Conservation (phyloP, 2,797 vertebrate species). For the Enteromius fasciolatus region DNA sequence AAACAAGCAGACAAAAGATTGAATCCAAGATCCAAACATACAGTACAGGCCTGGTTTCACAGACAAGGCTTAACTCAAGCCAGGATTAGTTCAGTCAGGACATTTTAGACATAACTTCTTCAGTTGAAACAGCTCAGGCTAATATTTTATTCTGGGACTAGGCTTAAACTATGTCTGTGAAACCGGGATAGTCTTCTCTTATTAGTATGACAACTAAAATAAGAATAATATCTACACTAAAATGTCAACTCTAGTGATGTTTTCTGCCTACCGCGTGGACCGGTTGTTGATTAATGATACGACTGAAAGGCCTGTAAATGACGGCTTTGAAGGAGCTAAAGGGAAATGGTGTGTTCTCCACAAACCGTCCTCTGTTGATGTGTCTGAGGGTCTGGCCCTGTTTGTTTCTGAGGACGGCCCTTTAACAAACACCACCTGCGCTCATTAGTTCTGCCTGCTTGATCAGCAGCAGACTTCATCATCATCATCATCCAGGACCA, state of each 20-base stretch:
- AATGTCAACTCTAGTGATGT: neutral
- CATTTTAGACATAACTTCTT: too few relatives aligned
- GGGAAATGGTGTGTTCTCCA: neutral
- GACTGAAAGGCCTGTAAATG: neutral
- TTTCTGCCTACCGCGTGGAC: neutral
- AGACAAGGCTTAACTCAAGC: too few relatives aligned
- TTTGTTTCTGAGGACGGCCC: neutral
- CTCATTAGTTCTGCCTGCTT: conserved; percentile 18
- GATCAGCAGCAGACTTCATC: neutral
- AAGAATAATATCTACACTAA: neutral
- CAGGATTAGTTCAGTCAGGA: too few relatives aligned
- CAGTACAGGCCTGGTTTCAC: too few relatives aligned
- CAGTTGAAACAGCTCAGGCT: too few relatives aligned
- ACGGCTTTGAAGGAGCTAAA: neutral
- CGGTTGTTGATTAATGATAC: neutral
- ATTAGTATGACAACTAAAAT: neutral
- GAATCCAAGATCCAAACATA: neutral
- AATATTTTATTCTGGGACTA: too few relatives aligned
- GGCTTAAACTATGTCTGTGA: too few relatives aligned
- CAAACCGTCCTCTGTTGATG: neutral
- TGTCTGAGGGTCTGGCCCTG: neutral
- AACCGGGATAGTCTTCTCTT: neutral
- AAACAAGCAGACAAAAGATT: too few relatives aligned
- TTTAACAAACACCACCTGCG: neutral
- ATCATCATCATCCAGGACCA: neutral